Conservation (phyloP, 2,113 vertebrate species). For the Syngnathoides biaculeatus region DNA sequence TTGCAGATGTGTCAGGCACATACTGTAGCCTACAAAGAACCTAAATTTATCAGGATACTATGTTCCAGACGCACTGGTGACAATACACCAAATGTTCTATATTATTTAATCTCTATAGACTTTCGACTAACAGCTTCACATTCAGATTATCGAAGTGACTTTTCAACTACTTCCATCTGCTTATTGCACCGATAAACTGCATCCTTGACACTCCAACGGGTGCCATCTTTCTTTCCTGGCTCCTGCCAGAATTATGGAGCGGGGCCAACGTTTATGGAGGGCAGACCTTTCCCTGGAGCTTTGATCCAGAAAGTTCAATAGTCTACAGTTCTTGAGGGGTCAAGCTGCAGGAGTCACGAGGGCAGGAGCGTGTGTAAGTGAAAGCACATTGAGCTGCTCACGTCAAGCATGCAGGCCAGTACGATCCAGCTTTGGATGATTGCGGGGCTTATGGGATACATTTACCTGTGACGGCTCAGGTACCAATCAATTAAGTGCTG, state of each 20-base stretch:
- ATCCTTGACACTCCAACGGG: constrained; percentile 49
- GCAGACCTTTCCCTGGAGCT: constrained; percentile 57
- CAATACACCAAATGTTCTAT: too few species aligned
- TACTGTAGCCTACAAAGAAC: too few species aligned
- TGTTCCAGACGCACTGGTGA: too few species aligned
- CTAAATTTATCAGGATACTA: too few species aligned
- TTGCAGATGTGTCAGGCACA: not conserved
- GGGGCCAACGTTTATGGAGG: constrained; percentile 59
- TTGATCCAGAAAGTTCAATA: constrained; percentile 64
- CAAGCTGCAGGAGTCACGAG: constrained; percentile 52
- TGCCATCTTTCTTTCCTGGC: constrained; percentile 55
- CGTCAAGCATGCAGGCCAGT: constrained; percentile 17
- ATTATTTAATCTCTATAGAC: not conserved
- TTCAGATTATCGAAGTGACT: not conserved
- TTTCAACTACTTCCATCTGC: constrained; percentile 21
- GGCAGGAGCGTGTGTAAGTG: constrained; percentile 51
- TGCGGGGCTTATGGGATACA: constrained; percentile 15
- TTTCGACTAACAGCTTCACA: not conserved
- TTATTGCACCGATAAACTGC: constrained; percentile 34
- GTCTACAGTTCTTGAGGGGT: constrained; percentile 55
- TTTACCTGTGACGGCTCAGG: constrained; percentile 4
- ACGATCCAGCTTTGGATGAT: constrained; percentile 21
- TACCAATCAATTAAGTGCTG: constrained; percentile 4
- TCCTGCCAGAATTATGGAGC: constrained; percentile 59
- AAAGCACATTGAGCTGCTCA: constrained; percentile 55